These are phyloP conservation scores for Nyctibius bracteatus DNA, from an alignment of 2,113 vertebrate species.

Conservation along the genomic window DNA sequence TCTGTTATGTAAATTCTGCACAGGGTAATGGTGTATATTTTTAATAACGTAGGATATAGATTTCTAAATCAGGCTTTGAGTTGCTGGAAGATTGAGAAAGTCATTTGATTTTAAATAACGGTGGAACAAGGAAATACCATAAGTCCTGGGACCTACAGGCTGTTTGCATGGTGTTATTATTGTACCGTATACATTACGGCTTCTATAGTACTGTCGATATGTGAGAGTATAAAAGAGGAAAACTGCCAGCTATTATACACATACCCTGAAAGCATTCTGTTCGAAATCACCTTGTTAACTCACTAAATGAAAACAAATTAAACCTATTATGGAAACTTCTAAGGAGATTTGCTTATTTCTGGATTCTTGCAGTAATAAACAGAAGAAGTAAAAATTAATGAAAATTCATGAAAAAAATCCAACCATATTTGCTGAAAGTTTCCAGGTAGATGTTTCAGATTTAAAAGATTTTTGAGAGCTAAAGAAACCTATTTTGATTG, in stretches of 20 bases:
- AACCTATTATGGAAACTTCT: background rate
- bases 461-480: background rate
- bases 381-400: background rate
- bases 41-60: background rate
- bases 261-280: background rate
- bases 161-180: background rate
- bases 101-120: background rate
- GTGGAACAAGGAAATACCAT: background rate
- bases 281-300: background rate
- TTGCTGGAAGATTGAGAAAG: background rate
- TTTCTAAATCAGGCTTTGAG: background rate
- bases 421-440: background rate
- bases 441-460: background rate
- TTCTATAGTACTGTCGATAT: background rate
- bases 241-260: background rate
- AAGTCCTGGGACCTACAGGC: background rate
- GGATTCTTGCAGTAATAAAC: background rate
- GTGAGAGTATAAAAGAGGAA: background rate
- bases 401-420: background rate
- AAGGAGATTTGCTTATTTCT: background rate
- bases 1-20: background rate
- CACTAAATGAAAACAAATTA: background rate
- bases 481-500: background rate
- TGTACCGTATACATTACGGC: background rate
- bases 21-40: background rate